Evolutionary conservation across 2,888 invertebrate species (phyloP), one percentile per base, ranked within the genome.

Genomic region (Ceriagrion tenellum): DNA sequence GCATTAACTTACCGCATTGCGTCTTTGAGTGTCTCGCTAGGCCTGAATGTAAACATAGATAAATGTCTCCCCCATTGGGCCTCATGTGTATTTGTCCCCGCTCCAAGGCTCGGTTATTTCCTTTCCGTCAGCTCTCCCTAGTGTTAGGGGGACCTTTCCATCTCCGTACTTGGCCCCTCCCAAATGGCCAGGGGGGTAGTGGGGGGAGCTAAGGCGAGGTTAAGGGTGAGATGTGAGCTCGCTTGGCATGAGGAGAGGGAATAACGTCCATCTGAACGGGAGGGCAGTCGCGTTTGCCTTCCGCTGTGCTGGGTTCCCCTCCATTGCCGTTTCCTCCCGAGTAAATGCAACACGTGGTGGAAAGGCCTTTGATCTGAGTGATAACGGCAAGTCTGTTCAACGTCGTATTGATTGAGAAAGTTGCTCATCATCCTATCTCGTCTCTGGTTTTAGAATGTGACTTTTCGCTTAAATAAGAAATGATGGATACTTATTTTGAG

Each of bases 311-410:
- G 26, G 4, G 1, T 13, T 13, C 30, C 16, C 35, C 81, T 35
- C 35, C 81, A 13, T 18, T 12, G 0, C 35, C 81, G 13, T 35
- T 16, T 30, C 30, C 81, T n/a, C 88, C 26, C n/a, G 26, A 55
- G 89, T 40, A 89, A 89, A 89, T 89, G 26, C 20, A 47, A 89
- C 89, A 55, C 55, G 89, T 47, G 89, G 89, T 55, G 47, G 88
- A 55, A 88, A 88, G 40, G 55, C 89, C 89, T 89, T 89, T 89
- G 89, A 47, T 55, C 89, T 40, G n/a, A 55, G 89, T 47, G 89
- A 89, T 89, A 89, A 26, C 23, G 55, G n/a, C 16, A 23, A 16
- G 81, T 81, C 3, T 13, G 81, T 35, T 81, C 35, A 81, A 81
- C 81, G 16, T 35, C 35, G 26, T n/a, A 55, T 55, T 23, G 55